phyloP scores from a whole-genome alignment of 30 jellyfish, hydroid and myxozoan species.

The Aurelia aurita complex sp. Pacific region DNA sequence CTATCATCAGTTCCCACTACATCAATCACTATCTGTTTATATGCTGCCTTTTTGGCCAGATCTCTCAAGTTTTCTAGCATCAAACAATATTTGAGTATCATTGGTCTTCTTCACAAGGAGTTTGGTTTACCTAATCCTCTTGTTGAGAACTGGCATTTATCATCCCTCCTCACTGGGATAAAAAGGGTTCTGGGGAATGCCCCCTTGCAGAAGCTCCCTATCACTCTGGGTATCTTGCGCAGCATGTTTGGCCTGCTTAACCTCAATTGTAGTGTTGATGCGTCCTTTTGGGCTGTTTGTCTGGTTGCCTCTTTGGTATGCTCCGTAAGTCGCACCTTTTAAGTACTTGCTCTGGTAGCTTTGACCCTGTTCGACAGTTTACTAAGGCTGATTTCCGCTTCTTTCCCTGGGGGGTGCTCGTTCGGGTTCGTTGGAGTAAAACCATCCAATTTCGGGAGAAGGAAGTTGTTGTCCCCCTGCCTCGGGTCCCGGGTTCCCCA shows the following conservation, averaged over 20 bases:
- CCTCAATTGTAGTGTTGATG: slow-evolving; percentile 6
- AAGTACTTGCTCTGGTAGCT: not conserved
- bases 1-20: no score
- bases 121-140: no score
- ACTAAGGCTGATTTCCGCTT: slow-evolving; percentile 5
- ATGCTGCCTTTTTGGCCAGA: slow-evolving; percentile 23
- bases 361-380: slow-evolving; percentile 13
- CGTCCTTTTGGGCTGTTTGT: slow-evolving; percentile 34
- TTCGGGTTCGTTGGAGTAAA: slow-evolving; percentile 22
- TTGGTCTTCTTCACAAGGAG: slow-evolving; percentile 5
- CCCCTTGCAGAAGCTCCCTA: no score
- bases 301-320: slow-evolving; percentile 31
- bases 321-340: slow-evolving; percentile 11
- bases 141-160: no score
- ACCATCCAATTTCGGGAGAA: slow-evolving; percentile 21
- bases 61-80: slow-evolving; percentile 22
- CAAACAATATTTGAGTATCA: not conserved
- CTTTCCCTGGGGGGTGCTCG: slow-evolving; percentile 3
- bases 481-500: slow-evolving; percentile 6
- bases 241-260: slow-evolving; percentile 1
- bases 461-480: not conserved
- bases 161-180: no score
- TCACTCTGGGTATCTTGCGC: no score
- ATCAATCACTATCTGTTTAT: not conserved
- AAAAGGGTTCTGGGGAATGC: no score